Base-by-base conservation (phyloP, 2,888 invertebrate species). In the Epinotia bilunana region DNA sequence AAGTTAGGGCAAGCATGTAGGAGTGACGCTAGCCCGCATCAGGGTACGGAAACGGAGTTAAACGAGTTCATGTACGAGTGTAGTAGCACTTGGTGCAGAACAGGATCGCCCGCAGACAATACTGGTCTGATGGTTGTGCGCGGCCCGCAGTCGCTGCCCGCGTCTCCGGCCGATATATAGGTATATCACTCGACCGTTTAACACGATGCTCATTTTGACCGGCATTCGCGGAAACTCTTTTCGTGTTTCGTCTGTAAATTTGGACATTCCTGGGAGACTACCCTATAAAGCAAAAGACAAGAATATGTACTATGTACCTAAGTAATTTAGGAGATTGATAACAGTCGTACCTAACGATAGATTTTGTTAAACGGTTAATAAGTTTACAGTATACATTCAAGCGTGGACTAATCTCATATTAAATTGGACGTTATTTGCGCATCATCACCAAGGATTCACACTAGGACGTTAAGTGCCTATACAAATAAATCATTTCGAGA, bases 401-500 rank as follows among this genome's bases (percentile, higher is more conserved):
- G 6, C 1, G 53, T 18, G 33, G 20, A 70, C 18, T 23, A 68
- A 20, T 53, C 28, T 72, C 53, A 63, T 55, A 28, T 23, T 46
- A 57, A 70, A 75, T 58, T 74, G 74, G 71, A 57, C 55, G 73
- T 74, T 88, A 83, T 89, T 86, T 86, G 86, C 84, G 80, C 84
- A 82, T 80, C 83, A 77, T 80, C 80, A 81, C 78, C 79, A 77
- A 79, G 79, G 80, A 78, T 82, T 84, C 82, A 81, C 86, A 80
- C 83, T 84, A 84, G 81, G 79, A 78, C 86, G 86, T 83, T 81
- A 83, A 86, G 83, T 82, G 85, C 91, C 91, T 92, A 87, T 87
- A 87, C 91, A 92, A 93, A 93, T 86, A 92, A 87, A 84, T 90
- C 89, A 88, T 87, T 88, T 89, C 83, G 85, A 88, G 87, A 89